phyloP scores from a whole-genome alignment of 2,113 vertebrate species.

The Stegastes partitus region DNA sequence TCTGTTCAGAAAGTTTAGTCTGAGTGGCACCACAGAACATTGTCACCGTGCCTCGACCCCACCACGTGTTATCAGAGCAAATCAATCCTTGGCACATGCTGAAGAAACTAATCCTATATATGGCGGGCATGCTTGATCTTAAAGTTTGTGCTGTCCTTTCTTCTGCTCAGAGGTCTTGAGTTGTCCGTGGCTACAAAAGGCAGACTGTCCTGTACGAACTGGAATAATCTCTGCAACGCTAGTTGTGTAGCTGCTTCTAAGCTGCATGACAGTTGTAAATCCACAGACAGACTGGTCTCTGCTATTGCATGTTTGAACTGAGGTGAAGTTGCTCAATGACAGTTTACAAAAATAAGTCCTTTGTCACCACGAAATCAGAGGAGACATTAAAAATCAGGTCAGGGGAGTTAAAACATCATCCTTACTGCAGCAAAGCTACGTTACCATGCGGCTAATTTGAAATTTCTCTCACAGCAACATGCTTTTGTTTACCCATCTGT shows the following conservation, averaged over 20 bases:
- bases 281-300: slow-evolving; percentile 54
- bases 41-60: slow-evolving; percentile 11
- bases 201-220: slow-evolving; percentile 28
- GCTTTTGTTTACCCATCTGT: slow-evolving; percentile 39
- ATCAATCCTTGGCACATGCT: slow-evolving; percentile 66
- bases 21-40: slow-evolving; percentile 48
- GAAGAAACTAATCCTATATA: slow-evolving; percentile 33
- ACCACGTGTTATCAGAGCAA: slow-evolving; percentile 16
- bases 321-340: slow-evolving; percentile 55
- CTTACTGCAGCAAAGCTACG: slow-evolving; percentile 23
- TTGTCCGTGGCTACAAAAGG: slow-evolving; percentile 61
- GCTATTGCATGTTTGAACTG: slow-evolving; percentile 56
- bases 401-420: background rate
- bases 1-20: slow-evolving; percentile 44
- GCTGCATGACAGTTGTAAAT: slow-evolving; percentile 25
- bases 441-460: slow-evolving; percentile 29
- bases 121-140: slow-evolving; percentile 30
- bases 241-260: slow-evolving; percentile 17
- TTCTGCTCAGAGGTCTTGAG: slow-evolving; percentile 48
- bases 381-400: background rate
- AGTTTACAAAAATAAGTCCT: slow-evolving; percentile 19
- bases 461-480: slow-evolving; percentile 41
- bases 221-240: slow-evolving; percentile 44
- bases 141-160: slow-evolving; percentile 20
- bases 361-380: background rate